phyloP scores from a whole-genome alignment of 2,888 invertebrate species.

The Tachina fera region DNA sequence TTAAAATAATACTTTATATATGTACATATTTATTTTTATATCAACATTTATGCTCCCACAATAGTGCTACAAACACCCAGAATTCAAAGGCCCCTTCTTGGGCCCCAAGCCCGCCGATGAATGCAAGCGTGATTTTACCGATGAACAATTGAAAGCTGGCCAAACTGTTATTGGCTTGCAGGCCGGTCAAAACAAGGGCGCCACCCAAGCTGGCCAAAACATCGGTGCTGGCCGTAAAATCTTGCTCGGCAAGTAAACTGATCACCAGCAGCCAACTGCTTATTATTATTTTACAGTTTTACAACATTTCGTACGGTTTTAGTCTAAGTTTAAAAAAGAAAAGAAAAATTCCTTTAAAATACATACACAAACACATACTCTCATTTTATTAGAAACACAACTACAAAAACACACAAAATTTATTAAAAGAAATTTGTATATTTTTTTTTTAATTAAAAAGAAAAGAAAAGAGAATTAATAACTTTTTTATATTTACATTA shows the following conservation, averaged over 20 bases:
- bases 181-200: constrained; percentile 98
- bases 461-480: constrained; percentile 7
- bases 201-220: constrained; percentile 95
- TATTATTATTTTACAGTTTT: too few species aligned
- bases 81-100: constrained; percentile 93
- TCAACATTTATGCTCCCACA: background rate
- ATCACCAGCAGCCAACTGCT: too few species aligned
- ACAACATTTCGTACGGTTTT: constrained; percentile 55
- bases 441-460: constrained; percentile 31
- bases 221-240: constrained; percentile 95
- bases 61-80: constrained; percentile 92
- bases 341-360: constrained; percentile 43
- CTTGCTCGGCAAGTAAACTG: constrained; percentile 92
- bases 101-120: constrained; percentile 98
- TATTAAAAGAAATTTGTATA: constrained; percentile 47
- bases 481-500: constrained; percentile 70
- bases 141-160: constrained; percentile 94
- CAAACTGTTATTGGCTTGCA: constrained; percentile 96
- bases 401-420: constrained; percentile 46
- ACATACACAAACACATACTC: constrained; percentile 50
- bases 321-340: constrained; percentile 43
- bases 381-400: constrained; percentile 49
- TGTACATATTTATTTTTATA: background rate
- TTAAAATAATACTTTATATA: constrained; percentile 48
- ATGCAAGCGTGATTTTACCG: constrained; percentile 96